These are phyloP conservation scores for Otolemur crassicaudatus DNA, from an alignment of 2,797 vertebrate species.

Conservation along the genomic window DNA sequence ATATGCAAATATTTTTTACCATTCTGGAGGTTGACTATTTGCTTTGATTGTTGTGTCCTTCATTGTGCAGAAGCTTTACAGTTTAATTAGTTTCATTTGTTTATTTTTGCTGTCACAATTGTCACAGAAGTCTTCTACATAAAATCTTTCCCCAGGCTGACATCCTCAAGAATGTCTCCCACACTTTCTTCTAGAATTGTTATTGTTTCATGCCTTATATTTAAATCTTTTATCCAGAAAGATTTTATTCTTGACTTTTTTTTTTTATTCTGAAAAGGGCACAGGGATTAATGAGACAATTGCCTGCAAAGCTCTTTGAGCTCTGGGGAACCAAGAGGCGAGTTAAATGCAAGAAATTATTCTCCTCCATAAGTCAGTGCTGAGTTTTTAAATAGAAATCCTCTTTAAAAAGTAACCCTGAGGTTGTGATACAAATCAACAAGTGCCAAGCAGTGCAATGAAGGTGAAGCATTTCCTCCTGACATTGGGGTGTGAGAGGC, in stretches of 20 bases:
- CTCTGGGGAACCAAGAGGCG: not conserved
- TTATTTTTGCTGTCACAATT: too few species aligned
- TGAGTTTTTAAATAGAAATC: conserved; percentile 23
- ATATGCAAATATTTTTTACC: too few species aligned
- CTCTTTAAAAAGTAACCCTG: not conserved
- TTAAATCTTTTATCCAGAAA: not conserved
- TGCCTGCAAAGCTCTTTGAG: conserved; percentile 38
- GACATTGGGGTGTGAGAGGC: not conserved
- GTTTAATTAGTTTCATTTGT: too few species aligned
- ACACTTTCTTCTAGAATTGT: too few species aligned
- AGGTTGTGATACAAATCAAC: conserved; percentile 26
- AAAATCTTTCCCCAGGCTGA: too few species aligned
- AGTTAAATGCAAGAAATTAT: conserved; percentile 25
- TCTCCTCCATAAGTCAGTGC: not conserved
- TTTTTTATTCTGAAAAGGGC: not conserved
- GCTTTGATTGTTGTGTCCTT: too few species aligned
- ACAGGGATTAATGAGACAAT: conserved; percentile 63
- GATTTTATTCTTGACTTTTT: conserved; percentile 34
- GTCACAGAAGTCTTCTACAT: too few species aligned
- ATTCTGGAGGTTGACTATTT: too few species aligned
- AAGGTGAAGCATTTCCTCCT: not conserved
- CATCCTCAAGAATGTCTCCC: too few species aligned
- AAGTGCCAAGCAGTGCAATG: not conserved
- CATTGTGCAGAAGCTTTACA: too few species aligned
- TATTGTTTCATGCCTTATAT: too few species aligned